A percentile compares a stretch with the other conserved stretches of the same genome.
Evolutionary conservation across 2,888 invertebrate genomes (phyloP).

Genomic region (Drosophila infuscata): DNA sequence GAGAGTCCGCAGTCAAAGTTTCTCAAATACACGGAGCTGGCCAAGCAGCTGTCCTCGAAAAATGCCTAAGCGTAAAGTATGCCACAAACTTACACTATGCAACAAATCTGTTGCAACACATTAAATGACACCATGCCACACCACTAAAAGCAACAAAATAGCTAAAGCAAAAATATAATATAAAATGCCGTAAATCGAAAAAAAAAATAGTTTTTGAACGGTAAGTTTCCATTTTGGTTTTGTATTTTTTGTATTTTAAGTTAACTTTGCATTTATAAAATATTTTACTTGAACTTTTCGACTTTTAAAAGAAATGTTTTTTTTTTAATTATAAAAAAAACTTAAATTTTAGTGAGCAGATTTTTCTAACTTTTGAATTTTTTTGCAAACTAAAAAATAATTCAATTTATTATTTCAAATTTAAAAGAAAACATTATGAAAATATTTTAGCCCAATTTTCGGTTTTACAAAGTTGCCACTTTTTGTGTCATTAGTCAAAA

Average conservation of each 20-base stretch:
- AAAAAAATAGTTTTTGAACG: not conserved
- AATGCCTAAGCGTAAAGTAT: slow-evolving; percentile 88
- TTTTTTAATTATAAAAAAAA: not conserved
- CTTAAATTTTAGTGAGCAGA: not conserved
- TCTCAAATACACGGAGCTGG: slow-evolving; percentile 98
- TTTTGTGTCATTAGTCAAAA: not conserved
- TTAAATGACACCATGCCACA: not conserved
- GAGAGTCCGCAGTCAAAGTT: slow-evolving; percentile 98
- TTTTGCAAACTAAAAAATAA: not conserved
- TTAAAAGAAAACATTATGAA: not conserved
- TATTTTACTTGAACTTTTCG: not conserved
- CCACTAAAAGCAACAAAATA: not conserved
- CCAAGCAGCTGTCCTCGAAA: slow-evolving; percentile 98
- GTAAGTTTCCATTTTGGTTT: not conserved
- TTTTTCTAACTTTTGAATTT: not conserved
- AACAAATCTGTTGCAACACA: not conserved
- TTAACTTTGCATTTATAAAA: not conserved
- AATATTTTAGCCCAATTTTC: not conserved
- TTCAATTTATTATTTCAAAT: not conserved
- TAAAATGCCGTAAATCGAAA: not conserved
- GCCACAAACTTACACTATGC: not conserved
- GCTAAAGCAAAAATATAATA: not conserved
- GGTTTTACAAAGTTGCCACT: not conserved
- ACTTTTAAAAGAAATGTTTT: not conserved
- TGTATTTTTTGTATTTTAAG: not conserved